These are phyloP conservation scores for Tachysurus fulvidraco DNA, from an alignment of 2,113 vertebrate genomes.

Conservation along the genomic window DNA sequence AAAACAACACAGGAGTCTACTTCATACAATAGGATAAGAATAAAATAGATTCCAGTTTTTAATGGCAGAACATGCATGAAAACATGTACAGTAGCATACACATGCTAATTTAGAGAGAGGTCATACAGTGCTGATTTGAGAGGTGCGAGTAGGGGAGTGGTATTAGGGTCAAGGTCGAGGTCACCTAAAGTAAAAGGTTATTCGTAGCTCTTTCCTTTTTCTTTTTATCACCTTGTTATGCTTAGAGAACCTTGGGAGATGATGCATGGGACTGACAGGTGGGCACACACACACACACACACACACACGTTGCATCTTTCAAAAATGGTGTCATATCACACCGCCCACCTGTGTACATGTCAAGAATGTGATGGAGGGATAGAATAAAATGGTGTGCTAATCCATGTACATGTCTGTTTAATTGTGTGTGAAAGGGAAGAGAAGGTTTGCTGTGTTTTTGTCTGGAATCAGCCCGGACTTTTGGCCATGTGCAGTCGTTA, in stretches of 20 bases:
- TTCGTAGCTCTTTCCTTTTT: not conserved
- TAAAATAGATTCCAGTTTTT: not conserved
- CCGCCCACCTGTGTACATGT: not conserved
- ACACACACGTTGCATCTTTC: not conserved
- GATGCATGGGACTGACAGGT: not conserved
- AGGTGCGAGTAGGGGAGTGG: constrained; percentile 11
- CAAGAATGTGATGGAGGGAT: not conserved
- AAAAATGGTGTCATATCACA: not conserved
- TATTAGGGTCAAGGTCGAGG: not conserved
- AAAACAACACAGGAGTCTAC: not conserved
- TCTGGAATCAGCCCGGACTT: too few relatives aligned
- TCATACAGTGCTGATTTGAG: constrained; percentile 11
- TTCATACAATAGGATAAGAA: not conserved
- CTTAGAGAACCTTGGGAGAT: constrained; percentile 1
- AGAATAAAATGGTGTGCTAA: not conserved
- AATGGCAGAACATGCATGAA: not conserved
- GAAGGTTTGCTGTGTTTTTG: not conserved
- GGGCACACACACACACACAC: not conserved
- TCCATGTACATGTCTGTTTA: not conserved
- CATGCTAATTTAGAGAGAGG: constrained; percentile 40
- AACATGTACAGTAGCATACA: not conserved
- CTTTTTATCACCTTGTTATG: not conserved
- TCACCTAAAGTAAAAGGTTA: not conserved
- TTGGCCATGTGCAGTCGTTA: too few relatives aligned
- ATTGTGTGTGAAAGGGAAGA: not conserved